Evolutionary conservation across 2,797 vertebrate species (phyloP).

Genomic region (Alfaro cultratus): DNA sequence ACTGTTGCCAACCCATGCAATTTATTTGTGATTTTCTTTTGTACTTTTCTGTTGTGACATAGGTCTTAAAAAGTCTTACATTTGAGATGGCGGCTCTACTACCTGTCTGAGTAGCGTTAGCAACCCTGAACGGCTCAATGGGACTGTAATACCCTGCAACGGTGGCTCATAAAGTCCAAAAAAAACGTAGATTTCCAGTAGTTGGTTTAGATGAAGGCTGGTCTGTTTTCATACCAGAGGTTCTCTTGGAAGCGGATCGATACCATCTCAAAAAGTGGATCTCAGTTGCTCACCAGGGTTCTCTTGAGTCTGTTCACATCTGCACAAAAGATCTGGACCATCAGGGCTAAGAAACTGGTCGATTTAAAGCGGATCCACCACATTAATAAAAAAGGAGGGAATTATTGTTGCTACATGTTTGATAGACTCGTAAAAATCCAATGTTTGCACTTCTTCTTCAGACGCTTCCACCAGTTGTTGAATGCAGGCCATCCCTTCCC

Average conservation of each 20-base stretch:
- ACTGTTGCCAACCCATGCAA: too few species aligned
- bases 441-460: background rate
- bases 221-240: background rate
- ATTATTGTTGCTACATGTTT: background rate
- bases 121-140: background rate
- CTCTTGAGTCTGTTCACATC: too few species aligned
- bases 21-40: too few species aligned
- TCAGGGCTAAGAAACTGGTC: too few species aligned
- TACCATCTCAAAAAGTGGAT: too few species aligned
- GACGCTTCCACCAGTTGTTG: background rate
- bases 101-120: background rate
- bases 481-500: conserved; percentile 1
- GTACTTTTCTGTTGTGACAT: too few species aligned
- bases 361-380: too few species aligned
- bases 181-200: background rate
- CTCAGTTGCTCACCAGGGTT: too few species aligned
- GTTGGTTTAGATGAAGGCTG: background rate
- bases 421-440: background rate
- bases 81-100: background rate
- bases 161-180: background rate
- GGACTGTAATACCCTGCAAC: background rate
- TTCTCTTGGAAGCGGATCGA: too few species aligned
- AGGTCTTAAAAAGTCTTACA: too few species aligned
- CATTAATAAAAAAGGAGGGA: background rate
- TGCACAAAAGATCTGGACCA: too few species aligned